Evolutionary conservation across 1,140 invertebrate genomes (phyloP), one percentile per base, ranked within the genome.

Genomic region (Drosophila repletoides): DNA sequence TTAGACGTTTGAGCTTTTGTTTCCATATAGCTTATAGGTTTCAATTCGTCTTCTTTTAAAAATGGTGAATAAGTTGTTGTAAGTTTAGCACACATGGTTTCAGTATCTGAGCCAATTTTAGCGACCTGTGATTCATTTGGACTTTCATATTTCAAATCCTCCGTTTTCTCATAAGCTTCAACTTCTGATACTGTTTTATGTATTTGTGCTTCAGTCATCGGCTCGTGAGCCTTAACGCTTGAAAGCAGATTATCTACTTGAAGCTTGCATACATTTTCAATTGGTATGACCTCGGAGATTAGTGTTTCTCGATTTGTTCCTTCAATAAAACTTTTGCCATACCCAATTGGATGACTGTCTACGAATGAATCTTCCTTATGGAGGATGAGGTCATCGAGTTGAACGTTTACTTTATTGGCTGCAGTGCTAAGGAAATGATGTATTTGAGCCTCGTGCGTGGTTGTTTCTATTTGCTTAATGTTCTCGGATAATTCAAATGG

Each of bases 291-390:
- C 40, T 86, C 76, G 1, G 60, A 66, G 4, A 81, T 31, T 9
- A 70, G 10, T 15, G 61, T 86, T 61, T 87, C 81, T n/a, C 29
- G 43, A 5, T 70, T 29, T 5, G 76, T 56, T 5, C 76, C 76
- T 24, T 80, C 80, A 49, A 79, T 71, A 29, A 86, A 83, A 4
- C 55, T 33, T 40, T 88, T 89, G 14, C 79, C 80, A 48, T 88
- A 68, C 4, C 10, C 29, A 12, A 43, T 7, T 5, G 9, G n/a
- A 19, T 59, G 21, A 5, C 14, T 22, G 2, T 29, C 19, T 4
- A 34, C 21, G 3, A 86, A 65, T 1, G 19, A 26, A 5, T 72
- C 52, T 59, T 84, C 80, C 10, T 75, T 86, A 22, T 72, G 71
- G 40, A 84, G 43, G 0, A 87, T 31, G 6, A 66, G 2, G 1